phyloP scores from a whole-genome alignment of 1,140 invertebrate species.

The Rhopalosiphum padi region DNA sequence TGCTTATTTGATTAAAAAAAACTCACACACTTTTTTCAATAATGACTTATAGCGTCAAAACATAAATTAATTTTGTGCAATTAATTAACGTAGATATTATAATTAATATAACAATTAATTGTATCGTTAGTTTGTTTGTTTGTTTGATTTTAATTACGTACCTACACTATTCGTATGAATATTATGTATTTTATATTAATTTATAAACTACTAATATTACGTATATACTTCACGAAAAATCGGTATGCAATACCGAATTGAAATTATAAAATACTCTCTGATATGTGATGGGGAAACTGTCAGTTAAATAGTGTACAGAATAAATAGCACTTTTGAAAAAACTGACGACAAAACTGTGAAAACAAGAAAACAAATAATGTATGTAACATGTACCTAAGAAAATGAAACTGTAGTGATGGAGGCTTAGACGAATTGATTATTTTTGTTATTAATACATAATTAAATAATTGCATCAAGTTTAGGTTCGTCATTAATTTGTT shows the following conservation, averaged over 20 bases:
- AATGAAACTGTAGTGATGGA: accelerated
- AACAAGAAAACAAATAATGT: neutral
- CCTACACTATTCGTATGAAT: neutral
- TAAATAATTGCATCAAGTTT: neutral
- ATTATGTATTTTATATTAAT: neutral
- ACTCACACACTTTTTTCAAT: neutral
- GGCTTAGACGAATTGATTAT: neutral
- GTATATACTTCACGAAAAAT: neutral
- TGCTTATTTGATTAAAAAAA: neutral
- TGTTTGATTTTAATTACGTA: neutral
- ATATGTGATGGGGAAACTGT: neutral
- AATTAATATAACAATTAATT: neutral
- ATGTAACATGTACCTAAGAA: too few relatives aligned
- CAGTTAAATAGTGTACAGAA: neutral
- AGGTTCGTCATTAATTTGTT: neutral
- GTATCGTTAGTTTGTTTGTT: neutral
- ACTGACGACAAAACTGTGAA: neutral
- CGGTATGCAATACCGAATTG: neutral
- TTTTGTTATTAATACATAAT: neutral
- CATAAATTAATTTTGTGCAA: neutral
- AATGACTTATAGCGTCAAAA: too few relatives aligned
- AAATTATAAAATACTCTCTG: neutral
- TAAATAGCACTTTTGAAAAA: neutral
- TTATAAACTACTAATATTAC: too few relatives aligned
- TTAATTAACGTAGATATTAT: neutral